phyloP scores from a whole-genome alignment of 1,140 invertebrate genomes.

The Tenebrio molitor region DNA sequence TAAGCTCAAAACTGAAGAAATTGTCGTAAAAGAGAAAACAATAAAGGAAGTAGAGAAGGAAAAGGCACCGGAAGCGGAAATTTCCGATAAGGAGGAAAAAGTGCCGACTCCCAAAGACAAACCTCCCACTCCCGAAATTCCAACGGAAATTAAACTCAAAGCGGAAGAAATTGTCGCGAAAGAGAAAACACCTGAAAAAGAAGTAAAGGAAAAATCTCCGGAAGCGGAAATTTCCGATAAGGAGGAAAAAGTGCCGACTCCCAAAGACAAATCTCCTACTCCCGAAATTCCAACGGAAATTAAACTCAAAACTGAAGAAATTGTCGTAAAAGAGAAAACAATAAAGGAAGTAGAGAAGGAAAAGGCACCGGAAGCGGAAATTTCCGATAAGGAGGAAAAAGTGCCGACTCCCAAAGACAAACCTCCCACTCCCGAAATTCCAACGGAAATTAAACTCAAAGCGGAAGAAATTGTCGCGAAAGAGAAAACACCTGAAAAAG shows the following conservation, averaged over 20 bases:
- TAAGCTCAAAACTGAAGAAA: slow-evolving; percentile 2
- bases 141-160: background rate
- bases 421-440: background rate
- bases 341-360: background rate
- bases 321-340: background rate
- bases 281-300: slow-evolving; percentile 9
- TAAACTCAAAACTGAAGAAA: background rate
- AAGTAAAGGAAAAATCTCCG: too few relatives aligned
- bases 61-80: slow-evolving; percentile 15
- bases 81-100: background rate
- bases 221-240: too few relatives aligned
- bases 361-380: too few relatives aligned
- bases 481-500: background rate
- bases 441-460: slow-evolving; percentile 1
- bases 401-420: slow-evolving; percentile 1
- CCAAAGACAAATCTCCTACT: slow-evolving; percentile 5
- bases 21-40: background rate
- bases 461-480: background rate
- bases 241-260: background rate
- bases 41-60: background rate
- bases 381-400: slow-evolving; percentile 5
- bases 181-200: background rate
- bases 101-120: background rate
- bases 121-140: slow-evolving; percentile 5
- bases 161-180: background rate